phyloP scores from a whole-genome alignment of 1,140 invertebrate genomes.

The Drosophila punjabiensis region DNA sequence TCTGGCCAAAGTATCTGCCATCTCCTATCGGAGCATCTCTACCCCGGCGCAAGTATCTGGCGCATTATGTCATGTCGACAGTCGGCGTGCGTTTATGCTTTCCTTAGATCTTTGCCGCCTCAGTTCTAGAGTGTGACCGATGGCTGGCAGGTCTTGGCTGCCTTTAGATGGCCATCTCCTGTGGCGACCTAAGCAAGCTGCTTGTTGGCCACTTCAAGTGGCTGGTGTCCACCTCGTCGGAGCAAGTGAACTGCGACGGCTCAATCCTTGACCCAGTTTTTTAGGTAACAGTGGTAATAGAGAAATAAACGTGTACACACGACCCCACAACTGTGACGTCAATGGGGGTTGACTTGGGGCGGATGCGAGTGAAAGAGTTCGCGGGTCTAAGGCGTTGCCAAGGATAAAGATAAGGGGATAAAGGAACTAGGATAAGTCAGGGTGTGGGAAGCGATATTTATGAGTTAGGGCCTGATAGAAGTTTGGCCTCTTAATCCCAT shows the following conservation, averaged over 20 bases:
- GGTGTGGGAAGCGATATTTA: constrained; percentile 3
- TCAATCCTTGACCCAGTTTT: constrained; percentile 72
- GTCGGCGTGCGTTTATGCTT: constrained; percentile 54
- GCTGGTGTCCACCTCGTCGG: constrained; percentile 29
- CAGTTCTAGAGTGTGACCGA: constrained; percentile 17
- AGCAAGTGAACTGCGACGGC: constrained; percentile 25
- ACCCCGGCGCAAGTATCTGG: constrained; percentile 45
- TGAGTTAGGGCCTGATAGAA: constrained; percentile 2
- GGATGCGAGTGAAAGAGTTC: constrained; percentile 31
- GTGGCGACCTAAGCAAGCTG: constrained; percentile 20
- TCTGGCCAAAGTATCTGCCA: constrained; percentile 32
- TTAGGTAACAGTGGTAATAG: constrained; percentile 26
- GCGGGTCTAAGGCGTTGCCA: constrained; percentile 13
- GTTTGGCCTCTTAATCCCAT: constrained; percentile 15
- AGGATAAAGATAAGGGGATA: constrained; percentile 24
- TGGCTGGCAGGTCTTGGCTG: not conserved
- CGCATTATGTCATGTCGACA: constrained; percentile 59
- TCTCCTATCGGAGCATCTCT: constrained; percentile 40
- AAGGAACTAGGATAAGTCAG: not conserved
- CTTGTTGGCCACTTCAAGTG: constrained; percentile 25
- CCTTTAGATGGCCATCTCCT: constrained; percentile 25
- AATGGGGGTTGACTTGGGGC: constrained; percentile 31
- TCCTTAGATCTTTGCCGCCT: constrained; percentile 67
- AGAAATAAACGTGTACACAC: constrained; percentile 44
- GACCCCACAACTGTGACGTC: constrained; percentile 60